Evolutionary conservation across 1,140 invertebrate genomes (phyloP).

Genomic region (Lordiphosa mommai): DNA sequence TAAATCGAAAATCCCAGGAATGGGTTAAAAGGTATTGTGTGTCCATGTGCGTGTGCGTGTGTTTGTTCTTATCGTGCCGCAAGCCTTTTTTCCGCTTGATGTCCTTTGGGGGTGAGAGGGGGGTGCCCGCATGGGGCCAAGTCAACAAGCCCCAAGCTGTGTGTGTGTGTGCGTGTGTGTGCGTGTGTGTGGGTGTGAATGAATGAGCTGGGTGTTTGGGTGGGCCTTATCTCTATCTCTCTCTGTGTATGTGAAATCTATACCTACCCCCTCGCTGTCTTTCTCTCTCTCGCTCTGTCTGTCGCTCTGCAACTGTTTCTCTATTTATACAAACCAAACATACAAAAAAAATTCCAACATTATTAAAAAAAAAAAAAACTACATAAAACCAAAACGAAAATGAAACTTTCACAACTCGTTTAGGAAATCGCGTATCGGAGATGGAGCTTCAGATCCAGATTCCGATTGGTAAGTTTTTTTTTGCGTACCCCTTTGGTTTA

Average conservation of each 20-base stretch:
- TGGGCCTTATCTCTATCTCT: constrained; percentile 1
- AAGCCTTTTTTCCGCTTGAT: constrained; percentile 69
- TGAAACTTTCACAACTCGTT: constrained; percentile 61
- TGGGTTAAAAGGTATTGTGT: constrained; percentile 8
- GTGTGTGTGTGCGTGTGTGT: too few species aligned
- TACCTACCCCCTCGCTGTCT: background rate
- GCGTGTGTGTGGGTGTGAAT: constrained; percentile 19
- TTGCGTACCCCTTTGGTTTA: constrained; percentile 40
- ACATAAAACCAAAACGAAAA: constrained; percentile 26
- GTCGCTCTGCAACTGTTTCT: constrained; percentile 24
- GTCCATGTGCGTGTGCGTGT: constrained; percentile 1
- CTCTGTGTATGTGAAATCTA: background rate
- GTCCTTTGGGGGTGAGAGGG: constrained; percentile 11
- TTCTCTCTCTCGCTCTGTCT: constrained; percentile 14
- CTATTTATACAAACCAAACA: constrained; percentile 13
- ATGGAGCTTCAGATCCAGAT: constrained; percentile 78
- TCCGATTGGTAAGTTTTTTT: constrained; percentile 77
- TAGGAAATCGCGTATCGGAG: constrained; percentile 79
- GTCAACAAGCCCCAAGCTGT: constrained; percentile 25
- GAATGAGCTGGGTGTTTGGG: background rate
- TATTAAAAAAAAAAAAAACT: constrained; percentile 15
- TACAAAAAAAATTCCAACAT: constrained; percentile 19
- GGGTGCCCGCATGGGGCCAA: constrained; percentile 41
- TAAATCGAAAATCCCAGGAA: constrained; percentile 59
- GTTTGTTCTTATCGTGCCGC: constrained; percentile 67